These are phyloP conservation scores for Agapostemon virescens DNA, from an alignment of 2,888 invertebrate species.

Conservation along the genomic window DNA sequence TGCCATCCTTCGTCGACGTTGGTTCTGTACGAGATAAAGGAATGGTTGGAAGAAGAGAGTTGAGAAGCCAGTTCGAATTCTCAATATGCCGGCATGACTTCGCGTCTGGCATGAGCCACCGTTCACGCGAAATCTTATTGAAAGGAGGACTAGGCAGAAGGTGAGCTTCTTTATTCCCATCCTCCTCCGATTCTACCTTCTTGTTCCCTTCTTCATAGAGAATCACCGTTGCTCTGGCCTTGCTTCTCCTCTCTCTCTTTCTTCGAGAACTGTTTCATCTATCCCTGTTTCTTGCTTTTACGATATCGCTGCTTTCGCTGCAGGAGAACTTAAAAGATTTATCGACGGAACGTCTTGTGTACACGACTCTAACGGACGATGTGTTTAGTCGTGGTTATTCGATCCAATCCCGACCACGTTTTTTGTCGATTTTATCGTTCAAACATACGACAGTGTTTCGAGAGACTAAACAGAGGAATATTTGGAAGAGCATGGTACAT, in stretches of 20 bases:
- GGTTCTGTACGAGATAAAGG: background rate
- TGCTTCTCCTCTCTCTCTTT: background rate
- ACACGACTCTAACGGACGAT: slow-evolving; percentile 19
- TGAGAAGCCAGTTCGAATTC: slow-evolving; percentile 63
- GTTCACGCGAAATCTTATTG: slow-evolving; percentile 73
- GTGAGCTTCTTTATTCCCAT: slow-evolving; percentile 47
- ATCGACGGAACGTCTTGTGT: slow-evolving; percentile 56
- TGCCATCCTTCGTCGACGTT: slow-evolving; percentile 18
- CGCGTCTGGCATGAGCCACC: slow-evolving; percentile 67
- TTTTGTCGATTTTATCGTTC: background rate
- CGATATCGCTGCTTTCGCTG: slow-evolving; percentile 49
- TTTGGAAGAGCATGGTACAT: background rate
- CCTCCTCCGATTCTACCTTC: slow-evolving; percentile 1
- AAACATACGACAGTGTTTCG: background rate
- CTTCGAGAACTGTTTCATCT: slow-evolving; percentile 43
- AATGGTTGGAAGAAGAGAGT: background rate
- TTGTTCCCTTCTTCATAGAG: slow-evolving; percentile 37
- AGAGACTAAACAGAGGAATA: background rate
- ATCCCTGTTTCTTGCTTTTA: slow-evolving; percentile 48
- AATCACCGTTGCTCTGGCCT: slow-evolving; percentile 19
- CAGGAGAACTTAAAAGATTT: slow-evolving; percentile 61
- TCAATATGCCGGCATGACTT: slow-evolving; percentile 69
- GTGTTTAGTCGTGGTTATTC: slow-evolving; percentile 12
- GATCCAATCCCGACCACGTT: background rate
- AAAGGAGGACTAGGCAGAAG: slow-evolving; percentile 68